Percentiles rank a stretch among this genome's conserved stretches.
Conservation (phyloP, 1,140 invertebrate genomes). For the Lamellibrachia luymesi region DNA sequence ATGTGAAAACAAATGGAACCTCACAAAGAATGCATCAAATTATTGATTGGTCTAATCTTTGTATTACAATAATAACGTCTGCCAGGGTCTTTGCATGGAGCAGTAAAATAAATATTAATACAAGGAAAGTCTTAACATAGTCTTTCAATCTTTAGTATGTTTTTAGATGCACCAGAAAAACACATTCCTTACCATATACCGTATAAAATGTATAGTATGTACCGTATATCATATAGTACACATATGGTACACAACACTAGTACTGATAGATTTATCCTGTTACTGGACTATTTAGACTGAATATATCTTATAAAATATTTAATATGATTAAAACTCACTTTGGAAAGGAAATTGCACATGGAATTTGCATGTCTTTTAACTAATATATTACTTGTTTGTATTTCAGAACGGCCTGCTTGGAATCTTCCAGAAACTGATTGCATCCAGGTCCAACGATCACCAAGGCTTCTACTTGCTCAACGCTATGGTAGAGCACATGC, state of each 20-base stretch:
- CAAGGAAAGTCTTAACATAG: no score
- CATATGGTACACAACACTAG: background rate
- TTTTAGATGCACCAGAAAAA: no score
- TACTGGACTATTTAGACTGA: background rate
- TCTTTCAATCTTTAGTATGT: no score
- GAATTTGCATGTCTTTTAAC: background rate
- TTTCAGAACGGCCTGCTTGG: slow-evolving; percentile 81
- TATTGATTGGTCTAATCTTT: no score
- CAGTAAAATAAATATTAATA: no score
- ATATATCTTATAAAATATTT: background rate
- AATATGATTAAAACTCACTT: background rate
- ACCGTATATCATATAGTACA: no score
- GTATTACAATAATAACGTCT: no score
- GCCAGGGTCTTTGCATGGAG: no score
- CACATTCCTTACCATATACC: no score
- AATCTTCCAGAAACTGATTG: slow-evolving; percentile 94
- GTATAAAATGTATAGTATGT: no score
- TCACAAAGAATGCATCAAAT: no score
- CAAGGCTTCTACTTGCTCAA: slow-evolving; percentile 92
- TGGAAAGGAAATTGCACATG: background rate
- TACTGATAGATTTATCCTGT: background rate
- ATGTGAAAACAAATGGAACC: no score
- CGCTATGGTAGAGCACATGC: slow-evolving; percentile 68
- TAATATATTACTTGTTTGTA: slow-evolving; percentile 23
- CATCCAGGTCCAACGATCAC: slow-evolving; percentile 92